Evolutionary conservation across 2,113 vertebrate species (phyloP), one percentile per base, ranked within the genome.

Genomic region (Eublepharis macularius): DNA sequence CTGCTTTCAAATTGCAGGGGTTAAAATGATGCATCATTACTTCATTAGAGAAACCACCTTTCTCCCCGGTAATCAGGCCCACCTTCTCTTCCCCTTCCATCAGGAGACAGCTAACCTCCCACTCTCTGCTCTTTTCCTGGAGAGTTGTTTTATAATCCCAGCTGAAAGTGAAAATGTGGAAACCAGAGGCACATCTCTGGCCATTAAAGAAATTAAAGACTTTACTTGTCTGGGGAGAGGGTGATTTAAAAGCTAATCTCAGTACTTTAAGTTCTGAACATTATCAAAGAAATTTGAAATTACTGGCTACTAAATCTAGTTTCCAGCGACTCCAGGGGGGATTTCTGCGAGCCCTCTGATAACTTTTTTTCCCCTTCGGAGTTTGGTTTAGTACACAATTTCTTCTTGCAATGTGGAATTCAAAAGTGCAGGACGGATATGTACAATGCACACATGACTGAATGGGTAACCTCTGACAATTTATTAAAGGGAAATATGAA

Each of bases 201-300:
- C 81, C 79, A 90, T 93, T 95, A 95, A 94, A 26, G 13, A 95
- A 95, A 95, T 95, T 94, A 95, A 96, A 96, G 86, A 87, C 87
- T 95, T 95, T 93, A 43, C 77, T 93, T 93, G 95, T 94, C 91
- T 88, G 87, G 79, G 26, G 94, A 94, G 90, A 94, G 34, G 2
- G 3, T 94, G 90, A 94, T 96, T 94, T 95, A 94, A 94, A 89
- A 90, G 82, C 94, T 95, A 96, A 95, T 96, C 57, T 24, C 93
- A 94, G 78, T 86, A 91, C 82, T 76, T 76, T 89, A 89, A 65
- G 91, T 94, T 90, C 93, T 91, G 91, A 88, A 94, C 60, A 93
- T 94, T 96, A 95, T 95, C 91, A 93, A 95, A 93, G 91, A 95
- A 94, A 94, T 90, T 93, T 90, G 90, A 96, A 96, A 96, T 95